Conservation (phyloP, 2,888 invertebrate species). For the Therioaphis trifolii region DNA sequence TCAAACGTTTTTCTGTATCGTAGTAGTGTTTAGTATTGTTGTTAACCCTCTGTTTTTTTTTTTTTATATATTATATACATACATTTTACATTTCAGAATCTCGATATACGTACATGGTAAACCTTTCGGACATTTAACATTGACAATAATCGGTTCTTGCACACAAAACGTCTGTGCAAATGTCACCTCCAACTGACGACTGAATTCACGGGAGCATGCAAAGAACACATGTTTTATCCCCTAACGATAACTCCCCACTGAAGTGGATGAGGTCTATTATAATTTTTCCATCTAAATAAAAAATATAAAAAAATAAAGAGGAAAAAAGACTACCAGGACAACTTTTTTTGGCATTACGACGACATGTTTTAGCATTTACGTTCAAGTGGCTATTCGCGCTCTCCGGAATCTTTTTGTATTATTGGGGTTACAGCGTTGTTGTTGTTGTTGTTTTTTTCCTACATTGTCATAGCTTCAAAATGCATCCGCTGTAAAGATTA, state of each 20-base stretch:
- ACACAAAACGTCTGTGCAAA: conserved; percentile 49
- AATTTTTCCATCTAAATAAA: conserved; percentile 43
- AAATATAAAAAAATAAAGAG: neutral
- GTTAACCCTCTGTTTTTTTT: neutral
- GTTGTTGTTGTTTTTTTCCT: conserved; percentile 19
- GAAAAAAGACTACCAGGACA: conserved; percentile 39
- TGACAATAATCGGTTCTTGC: conserved; percentile 31
- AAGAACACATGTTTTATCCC: conserved; percentile 61
- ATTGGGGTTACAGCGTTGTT: conserved; percentile 20
- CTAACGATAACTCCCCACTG: conserved; percentile 33
- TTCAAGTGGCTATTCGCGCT: conserved; percentile 55
- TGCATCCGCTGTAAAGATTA: conserved; percentile 61
- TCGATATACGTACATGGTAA: neutral
- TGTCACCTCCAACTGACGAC: conserved; percentile 51
- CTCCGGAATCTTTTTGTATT: conserved; percentile 51
- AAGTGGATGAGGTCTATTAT: conserved; percentile 41
- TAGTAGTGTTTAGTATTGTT: too few relatives aligned
- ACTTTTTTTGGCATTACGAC: conserved; percentile 38
- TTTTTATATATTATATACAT: neutral
- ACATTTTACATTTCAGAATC: neutral
- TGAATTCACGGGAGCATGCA: conserved; percentile 43
- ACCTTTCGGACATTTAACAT: conserved; percentile 40
- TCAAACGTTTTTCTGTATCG: too few relatives aligned
- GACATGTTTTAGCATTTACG: conserved; percentile 53
- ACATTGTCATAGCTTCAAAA: conserved; percentile 55